Conservation (phyloP, 2,113 vertebrate genomes). For the Lophius piscatorius region DNA sequence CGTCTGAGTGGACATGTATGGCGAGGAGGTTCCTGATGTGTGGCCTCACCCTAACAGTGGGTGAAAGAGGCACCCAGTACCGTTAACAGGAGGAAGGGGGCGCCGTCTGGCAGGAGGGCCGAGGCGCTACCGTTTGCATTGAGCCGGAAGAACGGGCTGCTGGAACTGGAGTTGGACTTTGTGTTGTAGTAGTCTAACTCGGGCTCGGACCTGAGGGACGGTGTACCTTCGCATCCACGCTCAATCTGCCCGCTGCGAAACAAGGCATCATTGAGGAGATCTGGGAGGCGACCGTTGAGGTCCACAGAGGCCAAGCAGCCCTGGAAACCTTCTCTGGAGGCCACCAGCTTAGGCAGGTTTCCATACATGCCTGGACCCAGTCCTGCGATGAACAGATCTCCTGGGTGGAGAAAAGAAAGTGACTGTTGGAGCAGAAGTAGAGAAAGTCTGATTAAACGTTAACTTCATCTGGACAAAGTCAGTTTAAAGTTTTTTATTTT, state of each 20-base stretch:
- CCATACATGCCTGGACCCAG: constrained; percentile 94
- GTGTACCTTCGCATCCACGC: constrained; percentile 97
- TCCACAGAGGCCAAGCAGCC: constrained; percentile 97
- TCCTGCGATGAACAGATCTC: constrained; percentile 96
- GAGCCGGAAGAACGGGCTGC: constrained; percentile 78
- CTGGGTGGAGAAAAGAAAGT: constrained; percentile 66
- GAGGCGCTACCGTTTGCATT: constrained; percentile 75
- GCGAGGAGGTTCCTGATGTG: constrained; percentile 14
- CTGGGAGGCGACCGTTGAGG: constrained; percentile 95
- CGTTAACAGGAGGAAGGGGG: constrained; percentile 63
- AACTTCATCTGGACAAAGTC: no score
- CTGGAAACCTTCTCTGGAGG: constrained; percentile 96
- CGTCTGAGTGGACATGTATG: no score
- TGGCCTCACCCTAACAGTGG: constrained; percentile 52
- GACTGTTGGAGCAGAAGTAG: neutral
- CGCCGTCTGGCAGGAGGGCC: constrained; percentile 41
- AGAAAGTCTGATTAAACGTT: neutral
- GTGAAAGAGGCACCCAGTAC: constrained; percentile 54
- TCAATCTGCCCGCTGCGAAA: constrained; percentile 98
- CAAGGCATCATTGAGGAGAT: constrained; percentile 93
- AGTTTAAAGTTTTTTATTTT: no score
- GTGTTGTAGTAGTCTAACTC: constrained; percentile 61
- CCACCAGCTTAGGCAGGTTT: constrained; percentile 94
- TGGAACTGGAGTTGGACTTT: constrained; percentile 67
- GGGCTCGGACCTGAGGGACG: constrained; percentile 61